Percentiles rank a stretch among this genome's conserved stretches.
These are phyloP conservation scores for Eulimnadia texana DNA, from an alignment of 1,140 invertebrate species.

Conservation along the genomic window DNA sequence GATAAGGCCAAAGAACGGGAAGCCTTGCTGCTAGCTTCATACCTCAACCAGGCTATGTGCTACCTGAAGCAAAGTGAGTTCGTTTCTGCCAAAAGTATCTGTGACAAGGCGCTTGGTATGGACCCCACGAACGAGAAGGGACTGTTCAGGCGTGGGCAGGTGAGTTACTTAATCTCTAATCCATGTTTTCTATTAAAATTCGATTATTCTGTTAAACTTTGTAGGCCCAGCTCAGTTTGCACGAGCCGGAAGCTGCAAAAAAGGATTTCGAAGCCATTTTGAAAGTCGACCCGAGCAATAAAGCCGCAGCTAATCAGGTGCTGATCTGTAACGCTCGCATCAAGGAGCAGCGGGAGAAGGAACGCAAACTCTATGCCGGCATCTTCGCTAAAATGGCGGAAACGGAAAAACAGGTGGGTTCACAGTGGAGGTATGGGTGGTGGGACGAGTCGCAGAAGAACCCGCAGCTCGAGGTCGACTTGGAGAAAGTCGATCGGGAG, in stretches of 20 bases:
- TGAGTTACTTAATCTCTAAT: constrained; percentile 22
- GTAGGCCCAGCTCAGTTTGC: constrained; percentile 52
- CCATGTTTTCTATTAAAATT: too few relatives aligned
- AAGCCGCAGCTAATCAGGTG: constrained; percentile 67
- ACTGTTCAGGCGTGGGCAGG: constrained; percentile 70
- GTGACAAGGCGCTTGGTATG: constrained; percentile 53
- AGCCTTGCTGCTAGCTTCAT: constrained; percentile 47
- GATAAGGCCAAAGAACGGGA: constrained; percentile 39
- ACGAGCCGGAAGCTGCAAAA: constrained; percentile 62
- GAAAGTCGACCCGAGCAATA: constrained; percentile 57
- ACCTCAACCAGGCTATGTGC: constrained; percentile 75
- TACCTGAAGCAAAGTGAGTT: constrained; percentile 65
- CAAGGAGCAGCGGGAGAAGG: constrained; percentile 56
- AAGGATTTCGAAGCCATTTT: constrained; percentile 61
- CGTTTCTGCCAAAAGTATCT: constrained; percentile 50
- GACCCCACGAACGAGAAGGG: constrained; percentile 76
- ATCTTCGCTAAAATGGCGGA: constrained; percentile 59
- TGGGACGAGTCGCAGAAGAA: constrained; percentile 14
- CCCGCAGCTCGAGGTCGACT: constrained; percentile 15
- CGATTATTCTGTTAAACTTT: too few relatives aligned
- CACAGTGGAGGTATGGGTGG: constrained; percentile 15
- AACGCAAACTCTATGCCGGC: constrained; percentile 81
- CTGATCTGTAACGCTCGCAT: constrained; percentile 53
- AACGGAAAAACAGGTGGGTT: constrained; percentile 21
- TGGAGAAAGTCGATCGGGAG: constrained; percentile 14